Evolutionary conservation across 1,140 invertebrate genomes (phyloP).

Genomic region (Acromyrmex echinatior): DNA sequence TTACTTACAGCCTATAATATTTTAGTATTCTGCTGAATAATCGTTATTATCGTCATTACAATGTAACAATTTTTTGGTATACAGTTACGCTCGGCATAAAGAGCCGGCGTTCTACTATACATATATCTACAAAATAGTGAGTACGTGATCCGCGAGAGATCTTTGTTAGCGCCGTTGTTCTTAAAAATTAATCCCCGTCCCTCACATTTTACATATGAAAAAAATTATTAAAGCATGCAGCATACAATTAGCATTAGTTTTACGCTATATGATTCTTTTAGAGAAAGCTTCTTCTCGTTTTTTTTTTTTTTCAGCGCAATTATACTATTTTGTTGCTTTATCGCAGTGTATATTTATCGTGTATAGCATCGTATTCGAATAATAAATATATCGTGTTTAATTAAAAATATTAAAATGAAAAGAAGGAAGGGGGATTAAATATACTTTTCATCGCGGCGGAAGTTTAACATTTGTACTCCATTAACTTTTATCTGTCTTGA

Average conservation of each 20-base stretch:
- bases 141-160: conserved; percentile 78
- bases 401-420: background rate
- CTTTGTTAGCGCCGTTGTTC: conserved; percentile 41
- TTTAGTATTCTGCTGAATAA: conserved; percentile 72
- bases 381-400: background rate
- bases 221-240: background rate
- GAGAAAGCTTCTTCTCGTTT: background rate
- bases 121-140: conserved; percentile 86
- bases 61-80: conserved; percentile 84
- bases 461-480: conserved; percentile 55
- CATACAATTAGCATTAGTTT: conserved; percentile 11
- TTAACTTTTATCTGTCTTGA: conserved; percentile 23
- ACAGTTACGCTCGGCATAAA: conserved; percentile 80
- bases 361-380: background rate
- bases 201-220: conserved; percentile 20
- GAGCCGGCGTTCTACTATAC: conserved; percentile 84
- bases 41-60: conserved; percentile 81
- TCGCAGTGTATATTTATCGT: background rate
- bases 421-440: conserved; percentile 7
- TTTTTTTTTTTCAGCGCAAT: background rate
- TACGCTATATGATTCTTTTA: background rate
- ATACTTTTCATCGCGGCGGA: conserved; percentile 19
- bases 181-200: conserved; percentile 33
- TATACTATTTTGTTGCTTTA: conserved; percentile 9
- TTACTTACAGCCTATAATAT: conserved; percentile 62